Evolutionary conservation across 2,888 invertebrate genomes (phyloP).

Genomic region (Spilosoma lubricipeda): DNA sequence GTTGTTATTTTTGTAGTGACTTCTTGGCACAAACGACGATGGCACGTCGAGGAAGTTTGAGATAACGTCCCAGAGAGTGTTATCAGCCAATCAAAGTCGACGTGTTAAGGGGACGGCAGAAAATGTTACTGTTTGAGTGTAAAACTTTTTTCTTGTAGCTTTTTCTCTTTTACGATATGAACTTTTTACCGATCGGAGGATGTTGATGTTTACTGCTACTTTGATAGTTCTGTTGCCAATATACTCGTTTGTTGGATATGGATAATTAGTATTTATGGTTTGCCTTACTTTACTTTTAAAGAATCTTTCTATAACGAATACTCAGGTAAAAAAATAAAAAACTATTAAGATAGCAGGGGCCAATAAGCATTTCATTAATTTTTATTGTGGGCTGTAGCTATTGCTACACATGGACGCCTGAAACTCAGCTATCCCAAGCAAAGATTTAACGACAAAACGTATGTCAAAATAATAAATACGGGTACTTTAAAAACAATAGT

Average conservation of each 20-base stretch:
- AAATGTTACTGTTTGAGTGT: constrained; percentile 48
- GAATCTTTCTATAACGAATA: background rate
- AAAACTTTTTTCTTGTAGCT: constrained; percentile 40
- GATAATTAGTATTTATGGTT: background rate
- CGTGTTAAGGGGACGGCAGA: constrained; percentile 52
- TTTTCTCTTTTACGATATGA: constrained; percentile 27
- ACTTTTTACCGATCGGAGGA: constrained; percentile 4
- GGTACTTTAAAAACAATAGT: too few relatives aligned
- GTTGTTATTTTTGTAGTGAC: constrained; percentile 9
- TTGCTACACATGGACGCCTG: too few relatives aligned
- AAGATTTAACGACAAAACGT: too few relatives aligned
- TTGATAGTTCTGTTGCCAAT: constrained; percentile 14
- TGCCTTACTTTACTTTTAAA: background rate
- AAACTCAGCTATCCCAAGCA: too few relatives aligned
- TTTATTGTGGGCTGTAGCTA: too few relatives aligned
- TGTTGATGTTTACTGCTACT: constrained; percentile 11
- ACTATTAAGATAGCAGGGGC: background rate
- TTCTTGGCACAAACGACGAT: constrained; percentile 40
- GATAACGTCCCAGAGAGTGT: constrained; percentile 55
- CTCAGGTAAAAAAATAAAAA: background rate
- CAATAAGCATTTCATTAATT: background rate
- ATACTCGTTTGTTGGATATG: background rate
- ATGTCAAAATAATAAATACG: too few relatives aligned
- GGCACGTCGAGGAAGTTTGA: constrained; percentile 53
- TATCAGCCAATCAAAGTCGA: constrained; percentile 56